phyloP scores from a whole-genome alignment of 2,888 invertebrate genomes.

The Microplitis manilae region DNA sequence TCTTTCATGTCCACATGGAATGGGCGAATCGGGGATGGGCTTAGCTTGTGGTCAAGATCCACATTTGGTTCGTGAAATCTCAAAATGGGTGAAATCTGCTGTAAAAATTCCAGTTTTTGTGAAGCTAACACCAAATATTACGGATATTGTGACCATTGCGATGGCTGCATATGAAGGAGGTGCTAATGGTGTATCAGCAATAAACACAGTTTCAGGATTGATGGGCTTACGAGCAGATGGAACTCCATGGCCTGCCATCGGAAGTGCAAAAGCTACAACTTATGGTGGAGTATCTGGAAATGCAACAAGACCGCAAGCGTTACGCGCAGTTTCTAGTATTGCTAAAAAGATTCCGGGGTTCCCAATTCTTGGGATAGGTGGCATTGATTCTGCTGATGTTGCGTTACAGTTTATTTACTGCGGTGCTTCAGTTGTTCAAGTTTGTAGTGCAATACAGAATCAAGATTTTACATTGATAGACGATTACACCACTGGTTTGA shows the following conservation, averaged over 20 bases:
- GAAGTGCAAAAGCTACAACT: constrained; percentile 85
- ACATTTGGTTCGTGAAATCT: constrained; percentile 88
- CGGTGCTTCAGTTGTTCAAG: constrained; percentile 93
- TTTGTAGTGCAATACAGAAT: constrained; percentile 97
- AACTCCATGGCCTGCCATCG: constrained; percentile 94
- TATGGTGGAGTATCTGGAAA: constrained; percentile 96
- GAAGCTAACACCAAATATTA: constrained; percentile 98
- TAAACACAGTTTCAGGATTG: constrained; percentile 96
- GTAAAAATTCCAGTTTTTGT: constrained; percentile 96
- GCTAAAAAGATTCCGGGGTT: constrained; percentile 88
- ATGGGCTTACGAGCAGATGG: constrained; percentile 89
- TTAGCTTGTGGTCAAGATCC: constrained; percentile 98
- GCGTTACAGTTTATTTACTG: constrained; percentile 95
- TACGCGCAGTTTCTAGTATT: constrained; percentile 92
- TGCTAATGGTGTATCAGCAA: constrained; percentile 96
- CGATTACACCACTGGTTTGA: constrained; percentile 93
- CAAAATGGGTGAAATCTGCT: constrained; percentile 89
- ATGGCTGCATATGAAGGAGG: constrained; percentile 90
- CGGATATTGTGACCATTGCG: constrained; percentile 92
- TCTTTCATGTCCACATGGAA: constrained; percentile 98
- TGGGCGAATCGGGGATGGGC: constrained; percentile 99
- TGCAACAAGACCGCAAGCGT: constrained; percentile 94
- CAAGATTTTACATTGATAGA: constrained; percentile 98
- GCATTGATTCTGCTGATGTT: constrained; percentile 96
- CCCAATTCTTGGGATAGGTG: constrained; percentile 96